Evolutionary conservation across 2,888 invertebrate species (phyloP), one percentile per base, ranked within the genome.

Genomic region (Cephus nigrinus): DNA sequence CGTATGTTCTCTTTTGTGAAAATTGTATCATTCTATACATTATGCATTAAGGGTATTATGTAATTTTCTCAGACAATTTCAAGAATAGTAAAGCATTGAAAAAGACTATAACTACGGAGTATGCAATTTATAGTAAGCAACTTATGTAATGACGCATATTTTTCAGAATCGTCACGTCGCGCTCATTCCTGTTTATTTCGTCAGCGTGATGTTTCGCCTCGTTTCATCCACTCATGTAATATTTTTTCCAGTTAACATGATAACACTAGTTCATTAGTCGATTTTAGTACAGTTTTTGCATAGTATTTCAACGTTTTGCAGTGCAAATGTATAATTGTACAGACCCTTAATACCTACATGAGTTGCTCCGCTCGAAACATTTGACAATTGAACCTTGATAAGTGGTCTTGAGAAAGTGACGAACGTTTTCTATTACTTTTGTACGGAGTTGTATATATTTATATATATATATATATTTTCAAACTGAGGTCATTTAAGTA

Each of bases 161-260:
- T 69, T 69, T 34, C 9, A 35, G 74, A 76, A 33, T 77, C 79
- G 80, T 77, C 76, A 73, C 34, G 35, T 68, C 32, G 74, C 40
- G 55, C 80, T 55, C 55, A 55, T 55, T 55, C 55, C 55, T 23
- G 55, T 55, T 23, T 55, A 23, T 55, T 55, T 55, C 55, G 55
- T 23, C 55, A 23, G 55, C 23, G 55, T 55, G 55, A 55, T 23
- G 55, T 55, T 55, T 9, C 55, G 9, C 23, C 55, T 55, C 55
- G 23, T 55, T 55, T 23, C 23, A 55, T 23, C 9, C 9, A 55
- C 9, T 55, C 55, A 55, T 23, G 23, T 55, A 55, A 55, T 55
- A 55, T 55, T 55, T 55, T 55, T 9, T 55, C 23, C 2, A 55
- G 55, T 55, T 55, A 2, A 55, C 55, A 55, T 23, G 9, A 9